Conservation (phyloP, 2,888 invertebrate species). For the Drosophila barbarae region DNA sequence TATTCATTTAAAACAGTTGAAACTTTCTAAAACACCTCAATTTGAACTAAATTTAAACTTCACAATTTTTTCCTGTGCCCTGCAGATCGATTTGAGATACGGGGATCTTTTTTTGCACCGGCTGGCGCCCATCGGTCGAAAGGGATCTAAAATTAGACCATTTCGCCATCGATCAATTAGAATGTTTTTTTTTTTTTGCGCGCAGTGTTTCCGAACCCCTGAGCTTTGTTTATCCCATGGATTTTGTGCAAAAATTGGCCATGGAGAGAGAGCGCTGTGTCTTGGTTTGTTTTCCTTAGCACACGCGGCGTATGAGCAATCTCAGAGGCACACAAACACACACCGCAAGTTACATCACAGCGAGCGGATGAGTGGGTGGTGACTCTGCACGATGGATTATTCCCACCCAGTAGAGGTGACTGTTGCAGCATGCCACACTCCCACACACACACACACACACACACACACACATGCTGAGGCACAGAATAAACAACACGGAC, state of each 20-base stretch:
- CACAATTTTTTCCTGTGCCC: neutral
- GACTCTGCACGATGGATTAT: conserved; percentile 3
- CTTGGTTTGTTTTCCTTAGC: conserved; percentile 50
- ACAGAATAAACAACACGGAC: conserved; percentile 16
- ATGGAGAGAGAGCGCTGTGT: conserved; percentile 1
- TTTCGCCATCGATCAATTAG: conserved; percentile 33
- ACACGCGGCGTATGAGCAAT: conserved; percentile 68
- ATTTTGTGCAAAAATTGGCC: conserved; percentile 26
- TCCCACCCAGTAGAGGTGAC: conserved; percentile 1
- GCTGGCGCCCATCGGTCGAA: conserved; percentile 31
- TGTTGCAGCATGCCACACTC: conserved; percentile 34
- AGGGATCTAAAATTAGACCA: conserved; percentile 27
- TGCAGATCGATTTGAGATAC: conserved; percentile 29
- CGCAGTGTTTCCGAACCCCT: conserved; percentile 11
- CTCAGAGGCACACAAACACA: conserved; percentile 2
- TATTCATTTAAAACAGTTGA: too few relatives aligned
- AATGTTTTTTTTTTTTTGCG: conserved; percentile 3
- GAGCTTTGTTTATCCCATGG: conserved; percentile 37
- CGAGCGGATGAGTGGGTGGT: conserved; percentile 17
- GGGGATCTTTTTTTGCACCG: conserved; percentile 30
- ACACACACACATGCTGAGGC: neutral
- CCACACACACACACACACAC: neutral
- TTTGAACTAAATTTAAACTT: neutral
- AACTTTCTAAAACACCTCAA: neutral
- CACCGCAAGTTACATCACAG: conserved; percentile 40